Base-by-base conservation (phyloP, 92 coral and sea anemone genomes). In the Palythoa heliodiscus region DNA sequence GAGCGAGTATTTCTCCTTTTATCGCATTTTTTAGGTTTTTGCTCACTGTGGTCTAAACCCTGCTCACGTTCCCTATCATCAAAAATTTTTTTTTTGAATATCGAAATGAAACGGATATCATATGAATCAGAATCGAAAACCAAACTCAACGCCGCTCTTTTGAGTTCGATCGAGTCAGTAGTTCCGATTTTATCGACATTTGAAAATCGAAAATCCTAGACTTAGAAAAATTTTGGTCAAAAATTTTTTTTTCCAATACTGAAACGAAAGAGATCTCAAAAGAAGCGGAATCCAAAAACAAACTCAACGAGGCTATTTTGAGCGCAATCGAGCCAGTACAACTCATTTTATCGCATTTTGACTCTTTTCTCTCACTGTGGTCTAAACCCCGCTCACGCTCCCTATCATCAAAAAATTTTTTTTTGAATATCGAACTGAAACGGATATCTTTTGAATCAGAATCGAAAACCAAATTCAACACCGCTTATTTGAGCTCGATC, bases 11-110 rank as follows among this genome's bases (percentile, higher is more conserved):
- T 17, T 17, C 73, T 70, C 73, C 17, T 70, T 70, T 70, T 70
- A 70, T 70, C 73, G 73, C 73, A 70, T 17, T 70, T 70, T 70
- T 22, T 22, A 22, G 38, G 35, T 70, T 70, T 70, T 70, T 25
- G 35, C 35, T 29, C 35, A 29, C 35, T 29, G 35, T 29, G 35
- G 35, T 29, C 35, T 29, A 29, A 29, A 70, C 73, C 73, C 73
- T 70, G 73, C 73, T 70, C 73, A 70, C 73, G 73, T 70, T 70
- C 73, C 73, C 73, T 70, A 70, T 70, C 73, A 70, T 70, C 69
- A 70, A 70, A 70, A 70, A 70, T 8, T 70, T 70, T 70, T 70
- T 70, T 70, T 70, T 70, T 70, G 47, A 24, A 70, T 70, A 29
- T 70, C 75, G 47, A 24, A 70, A 9, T 70, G 47, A 70, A 70